These are phyloP conservation scores for Microvelia longipes DNA, from an alignment of 1,140 invertebrate species.

Conservation along the genomic window DNA sequence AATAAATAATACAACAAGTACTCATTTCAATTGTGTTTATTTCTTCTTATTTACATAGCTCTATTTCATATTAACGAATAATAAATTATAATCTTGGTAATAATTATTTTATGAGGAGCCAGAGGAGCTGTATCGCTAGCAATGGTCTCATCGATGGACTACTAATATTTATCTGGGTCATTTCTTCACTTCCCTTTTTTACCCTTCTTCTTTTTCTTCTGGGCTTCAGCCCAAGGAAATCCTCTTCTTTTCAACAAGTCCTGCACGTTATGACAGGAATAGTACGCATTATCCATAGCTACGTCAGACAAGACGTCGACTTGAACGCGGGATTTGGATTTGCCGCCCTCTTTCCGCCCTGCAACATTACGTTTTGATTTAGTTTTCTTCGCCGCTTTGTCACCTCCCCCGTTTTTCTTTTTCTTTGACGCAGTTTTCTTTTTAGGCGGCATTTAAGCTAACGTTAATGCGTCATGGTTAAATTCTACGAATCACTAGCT, in stretches of 20 bases:
- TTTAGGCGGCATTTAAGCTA: neutral
- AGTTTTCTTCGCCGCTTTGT: constrained; percentile 13
- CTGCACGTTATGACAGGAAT: constrained; percentile 74
- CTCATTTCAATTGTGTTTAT: too few relatives aligned
- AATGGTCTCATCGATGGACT: too few relatives aligned
- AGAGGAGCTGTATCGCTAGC: too few relatives aligned
- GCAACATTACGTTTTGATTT: constrained; percentile 5
- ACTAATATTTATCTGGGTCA: neutral
- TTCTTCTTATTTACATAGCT: too few relatives aligned
- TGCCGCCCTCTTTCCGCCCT: constrained; percentile 11
- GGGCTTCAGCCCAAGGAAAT: constrained; percentile 65
- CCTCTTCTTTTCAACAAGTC: constrained; percentile 57
- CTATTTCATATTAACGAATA: too few relatives aligned
- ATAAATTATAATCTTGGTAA: too few relatives aligned
- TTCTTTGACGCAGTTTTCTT: neutral
- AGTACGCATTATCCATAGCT: constrained; percentile 78
- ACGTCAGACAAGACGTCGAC: constrained; percentile 70
- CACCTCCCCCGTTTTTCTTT: constrained; percentile 2
- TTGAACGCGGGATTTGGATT: constrained; percentile 10
- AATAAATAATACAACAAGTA: too few relatives aligned
- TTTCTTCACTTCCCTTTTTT: constrained; percentile 28
- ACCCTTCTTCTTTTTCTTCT: constrained; percentile 59
- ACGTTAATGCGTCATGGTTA: too few relatives aligned
- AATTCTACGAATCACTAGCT: too few relatives aligned
- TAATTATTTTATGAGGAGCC: too few relatives aligned